Percentiles rank a stretch among this genome's conserved stretches.
Conservation (phyloP, 2,797 vertebrate species). For the Neoniphon sammara region DNA sequence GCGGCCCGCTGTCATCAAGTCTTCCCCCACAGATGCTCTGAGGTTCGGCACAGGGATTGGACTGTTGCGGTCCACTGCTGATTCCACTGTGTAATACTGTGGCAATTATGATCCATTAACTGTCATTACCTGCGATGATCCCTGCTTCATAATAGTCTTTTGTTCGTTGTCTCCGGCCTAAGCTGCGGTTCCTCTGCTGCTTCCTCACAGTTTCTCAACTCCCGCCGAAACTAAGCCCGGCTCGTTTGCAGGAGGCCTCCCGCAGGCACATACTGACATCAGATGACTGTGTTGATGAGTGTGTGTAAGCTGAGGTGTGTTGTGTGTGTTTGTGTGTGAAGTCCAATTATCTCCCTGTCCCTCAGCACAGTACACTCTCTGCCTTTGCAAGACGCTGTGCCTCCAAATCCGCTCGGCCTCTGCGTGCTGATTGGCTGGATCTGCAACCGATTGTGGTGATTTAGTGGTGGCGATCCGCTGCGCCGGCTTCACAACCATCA, state of each 20-base stretch:
- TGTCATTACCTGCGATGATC: constrained; percentile 66
- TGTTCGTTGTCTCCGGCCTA: constrained; percentile 57
- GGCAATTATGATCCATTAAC: constrained; percentile 67
- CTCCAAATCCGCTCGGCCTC: constrained; percentile 31
- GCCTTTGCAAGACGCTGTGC: constrained; percentile 18
- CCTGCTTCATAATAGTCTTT: constrained; percentile 49
- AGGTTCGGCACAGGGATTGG: constrained; percentile 38
- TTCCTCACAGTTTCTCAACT: constrained; percentile 42
- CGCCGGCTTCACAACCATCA: constrained; percentile 31
- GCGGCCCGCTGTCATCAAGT: constrained; percentile 37
- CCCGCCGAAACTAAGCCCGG: constrained; percentile 19
- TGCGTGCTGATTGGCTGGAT: constrained; percentile 11
- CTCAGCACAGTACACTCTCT: neutral
- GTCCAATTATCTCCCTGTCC: neutral
- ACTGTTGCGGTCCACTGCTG: constrained; percentile 47
- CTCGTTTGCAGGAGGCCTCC: constrained; percentile 15
- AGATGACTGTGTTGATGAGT: constrained; percentile 16
- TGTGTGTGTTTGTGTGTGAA: constrained; percentile 7
- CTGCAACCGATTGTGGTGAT: constrained; percentile 52
- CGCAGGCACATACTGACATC: constrained; percentile 46
- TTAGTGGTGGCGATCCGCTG: constrained; percentile 39
- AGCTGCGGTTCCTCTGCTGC: constrained; percentile 24
- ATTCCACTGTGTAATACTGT: constrained; percentile 57
- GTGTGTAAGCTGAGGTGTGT: constrained; percentile 10
- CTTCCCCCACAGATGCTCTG: constrained; percentile 18